These are phyloP conservation scores for Sarotherodon lohbergeri DNA, from an alignment of 2,113 vertebrate genomes.

Conservation along the genomic window DNA sequence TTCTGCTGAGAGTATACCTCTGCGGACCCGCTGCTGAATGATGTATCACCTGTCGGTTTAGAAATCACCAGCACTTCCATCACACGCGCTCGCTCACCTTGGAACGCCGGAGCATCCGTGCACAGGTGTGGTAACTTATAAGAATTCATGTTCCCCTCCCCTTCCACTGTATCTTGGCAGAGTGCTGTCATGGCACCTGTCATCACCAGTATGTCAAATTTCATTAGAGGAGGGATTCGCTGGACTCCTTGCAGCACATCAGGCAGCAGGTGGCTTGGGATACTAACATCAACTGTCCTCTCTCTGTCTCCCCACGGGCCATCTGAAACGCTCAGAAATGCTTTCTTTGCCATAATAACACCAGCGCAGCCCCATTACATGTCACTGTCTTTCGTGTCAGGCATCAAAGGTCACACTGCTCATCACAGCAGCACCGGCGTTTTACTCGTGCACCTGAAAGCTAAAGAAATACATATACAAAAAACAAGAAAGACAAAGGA, in stretches of 20 bases:
- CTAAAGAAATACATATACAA: neutral
- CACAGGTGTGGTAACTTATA: conserved; percentile 69
- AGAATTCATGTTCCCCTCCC: conserved; percentile 35
- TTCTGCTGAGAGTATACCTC: conserved; percentile 56
- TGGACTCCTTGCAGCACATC: conserved; percentile 32
- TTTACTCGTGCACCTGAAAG: neutral
- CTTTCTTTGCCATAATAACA: conserved; percentile 44
- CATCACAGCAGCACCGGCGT: neutral
- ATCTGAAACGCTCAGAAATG: conserved; percentile 20
- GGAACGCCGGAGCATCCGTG: conserved; percentile 37
- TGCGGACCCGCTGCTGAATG: conserved; percentile 58
- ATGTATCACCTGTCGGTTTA: conserved; percentile 72
- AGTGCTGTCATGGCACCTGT: conserved; percentile 63
- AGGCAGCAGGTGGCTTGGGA: conserved; percentile 64
- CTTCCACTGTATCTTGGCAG: conserved; percentile 44
- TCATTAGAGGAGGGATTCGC: conserved; percentile 55
- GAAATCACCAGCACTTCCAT: conserved; percentile 53
- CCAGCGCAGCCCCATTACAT: conserved; percentile 14
- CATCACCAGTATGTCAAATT: conserved; percentile 67
- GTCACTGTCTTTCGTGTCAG: conserved; percentile 15
- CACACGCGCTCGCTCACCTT: conserved; percentile 47
- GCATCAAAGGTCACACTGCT: conserved; percentile 9
- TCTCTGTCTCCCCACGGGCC: conserved; percentile 13
- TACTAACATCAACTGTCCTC: conserved; percentile 39
- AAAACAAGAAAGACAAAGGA: neutral